Evolutionary conservation across 64 coral and sea anemone species (phyloP).

Genomic region (Trachythela sp.): DNA sequence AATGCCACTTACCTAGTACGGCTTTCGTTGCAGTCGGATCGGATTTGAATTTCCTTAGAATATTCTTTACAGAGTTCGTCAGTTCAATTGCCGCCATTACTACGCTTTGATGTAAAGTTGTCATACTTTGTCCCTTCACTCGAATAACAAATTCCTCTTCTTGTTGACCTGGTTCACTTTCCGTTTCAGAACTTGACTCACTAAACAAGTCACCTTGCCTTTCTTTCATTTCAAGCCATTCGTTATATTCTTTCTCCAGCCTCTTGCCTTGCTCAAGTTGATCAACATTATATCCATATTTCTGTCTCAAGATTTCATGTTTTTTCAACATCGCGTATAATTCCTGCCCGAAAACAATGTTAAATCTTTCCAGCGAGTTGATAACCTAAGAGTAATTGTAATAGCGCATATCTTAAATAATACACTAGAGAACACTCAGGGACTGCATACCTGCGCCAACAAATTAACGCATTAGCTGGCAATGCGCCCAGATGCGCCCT

Average conservation of each 20-base stretch:
- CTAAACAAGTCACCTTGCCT: neutral
- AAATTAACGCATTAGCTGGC: no score
- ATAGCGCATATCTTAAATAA: no score
- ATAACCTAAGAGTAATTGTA: neutral
- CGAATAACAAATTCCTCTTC: neutral
- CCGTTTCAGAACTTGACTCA: neutral
- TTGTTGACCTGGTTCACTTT: neutral
- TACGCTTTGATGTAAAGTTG: neutral
- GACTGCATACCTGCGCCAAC: no score
- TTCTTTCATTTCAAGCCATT: neutral
- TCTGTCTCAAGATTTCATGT: neutral
- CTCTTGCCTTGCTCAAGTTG: neutral
- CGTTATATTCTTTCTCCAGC: neutral
- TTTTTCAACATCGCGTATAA: neutral
- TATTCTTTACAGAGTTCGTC: neutral
- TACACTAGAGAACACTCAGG: no score
- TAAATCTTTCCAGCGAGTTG: neutral
- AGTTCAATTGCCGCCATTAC: neutral
- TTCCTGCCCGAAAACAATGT: neutral
- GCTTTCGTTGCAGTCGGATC: neutral
- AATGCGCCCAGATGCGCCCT: no score
- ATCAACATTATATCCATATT: neutral
- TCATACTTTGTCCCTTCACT: neutral
- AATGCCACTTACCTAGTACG: neutral
- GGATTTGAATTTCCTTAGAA: neutral